Evolutionary conservation across 2,888 invertebrate species (phyloP).

Genomic region (Acronicta psi): DNA sequence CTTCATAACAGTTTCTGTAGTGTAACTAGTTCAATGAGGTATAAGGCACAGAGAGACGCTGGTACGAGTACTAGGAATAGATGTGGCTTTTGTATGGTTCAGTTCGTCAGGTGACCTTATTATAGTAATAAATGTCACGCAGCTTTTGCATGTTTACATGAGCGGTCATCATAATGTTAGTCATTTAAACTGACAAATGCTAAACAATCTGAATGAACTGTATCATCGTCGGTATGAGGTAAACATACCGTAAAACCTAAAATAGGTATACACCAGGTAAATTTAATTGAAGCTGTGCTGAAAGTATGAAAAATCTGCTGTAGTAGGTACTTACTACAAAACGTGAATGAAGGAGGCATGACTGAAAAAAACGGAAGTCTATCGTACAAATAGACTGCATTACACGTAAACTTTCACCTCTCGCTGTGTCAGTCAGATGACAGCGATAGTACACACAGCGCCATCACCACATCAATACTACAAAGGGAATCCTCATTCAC

Average conservation of each 20-base stretch:
- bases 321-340: background rate
- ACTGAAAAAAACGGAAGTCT: background rate
- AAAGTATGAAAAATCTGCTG: background rate
- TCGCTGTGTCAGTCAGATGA: background rate
- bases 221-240: background rate
- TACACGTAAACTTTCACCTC: background rate
- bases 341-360: background rate
- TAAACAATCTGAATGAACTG: conserved; percentile 1
- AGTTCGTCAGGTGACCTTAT: no score
- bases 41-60: no score
- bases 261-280: no score
- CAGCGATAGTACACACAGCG: background rate
- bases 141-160: background rate
- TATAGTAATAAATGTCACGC: no score
- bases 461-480: background rate
- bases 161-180: background rate
- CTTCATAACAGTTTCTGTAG: no score
- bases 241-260: background rate
- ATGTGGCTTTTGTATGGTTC: no score
- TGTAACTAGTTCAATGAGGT: no score
- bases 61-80: no score
- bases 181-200: background rate
- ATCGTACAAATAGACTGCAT: no score
- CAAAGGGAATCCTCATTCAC: background rate
- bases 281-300: background rate